These are phyloP conservation scores for Lepidochrysops patricia DNA, from an alignment of 2,888 invertebrate species.

Conservation along the genomic window DNA sequence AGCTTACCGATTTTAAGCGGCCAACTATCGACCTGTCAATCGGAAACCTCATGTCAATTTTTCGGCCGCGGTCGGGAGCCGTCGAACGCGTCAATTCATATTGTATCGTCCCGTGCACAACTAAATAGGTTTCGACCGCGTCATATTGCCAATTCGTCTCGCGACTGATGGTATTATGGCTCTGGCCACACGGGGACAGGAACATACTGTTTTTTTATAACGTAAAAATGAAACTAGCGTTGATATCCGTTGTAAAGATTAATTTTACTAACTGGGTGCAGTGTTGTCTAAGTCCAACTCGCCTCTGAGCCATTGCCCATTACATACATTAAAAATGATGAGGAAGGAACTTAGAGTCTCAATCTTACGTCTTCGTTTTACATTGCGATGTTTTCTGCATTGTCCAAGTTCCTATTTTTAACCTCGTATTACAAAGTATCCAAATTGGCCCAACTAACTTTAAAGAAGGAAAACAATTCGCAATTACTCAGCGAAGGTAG, in stretches of 20 bases:
- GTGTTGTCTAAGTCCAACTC: no score
- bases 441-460: not conserved
- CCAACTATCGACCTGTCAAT: conserved; percentile 16
- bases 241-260: not conserved
- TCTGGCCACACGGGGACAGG: not conserved
- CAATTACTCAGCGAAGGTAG: conserved; percentile 1
- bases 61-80: conserved; percentile 33
- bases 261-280: not conserved
- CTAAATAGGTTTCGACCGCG: conserved; percentile 32
- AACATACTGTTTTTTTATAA: not conserved
- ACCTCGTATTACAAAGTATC: not conserved
- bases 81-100: conserved; percentile 38
- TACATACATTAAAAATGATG: no score
- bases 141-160: conserved; percentile 21
- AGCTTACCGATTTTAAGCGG: conserved; percentile 9
- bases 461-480: conserved; percentile 3
- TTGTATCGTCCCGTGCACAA: conserved; percentile 19
- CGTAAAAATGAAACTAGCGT: not conserved
- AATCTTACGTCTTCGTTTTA: not conserved
- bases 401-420: no score
- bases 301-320: no score
- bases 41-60: conserved; percentile 5
- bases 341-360: not conserved
- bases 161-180: not conserved
- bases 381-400: not conserved